Evolutionary conservation across 2,888 invertebrate species (phyloP).

Genomic region (Agrochola lychnidis): DNA sequence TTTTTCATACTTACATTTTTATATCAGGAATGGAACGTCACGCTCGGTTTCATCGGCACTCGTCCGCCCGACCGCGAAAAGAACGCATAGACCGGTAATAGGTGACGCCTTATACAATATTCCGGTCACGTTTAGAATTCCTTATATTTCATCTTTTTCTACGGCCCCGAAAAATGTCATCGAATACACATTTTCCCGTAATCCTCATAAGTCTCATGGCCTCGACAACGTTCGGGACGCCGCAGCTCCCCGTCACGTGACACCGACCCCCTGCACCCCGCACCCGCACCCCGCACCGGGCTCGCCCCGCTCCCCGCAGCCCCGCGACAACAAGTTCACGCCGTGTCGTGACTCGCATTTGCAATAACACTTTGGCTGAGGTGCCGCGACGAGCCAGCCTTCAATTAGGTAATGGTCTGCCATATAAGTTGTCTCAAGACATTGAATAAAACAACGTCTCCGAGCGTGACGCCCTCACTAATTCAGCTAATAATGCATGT

Average conservation of each 20-base stretch:
- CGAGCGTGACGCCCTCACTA: conserved; percentile 60
- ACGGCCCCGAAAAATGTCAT: conserved; percentile 90
- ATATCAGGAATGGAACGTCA: conserved; percentile 89
- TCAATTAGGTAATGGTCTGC: conserved; percentile 78
- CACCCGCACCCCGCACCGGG: conserved; percentile 42
- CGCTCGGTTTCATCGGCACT: conserved; percentile 87
- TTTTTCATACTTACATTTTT: conserved; percentile 90
- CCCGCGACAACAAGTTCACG: conserved; percentile 81
- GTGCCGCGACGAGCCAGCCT: conserved; percentile 75
- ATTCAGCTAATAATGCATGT: conserved; percentile 59
- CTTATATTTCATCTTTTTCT: conserved; percentile 91
- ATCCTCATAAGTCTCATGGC: conserved; percentile 90
- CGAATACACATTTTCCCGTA: conserved; percentile 91
- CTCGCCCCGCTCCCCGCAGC: conserved; percentile 36
- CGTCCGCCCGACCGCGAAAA: conserved; percentile 88
- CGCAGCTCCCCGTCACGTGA: conserved; percentile 74
- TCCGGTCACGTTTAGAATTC: conserved; percentile 90
- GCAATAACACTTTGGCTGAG: conserved; percentile 76
- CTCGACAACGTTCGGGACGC: conserved; percentile 80
- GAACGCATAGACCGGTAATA: conserved; percentile 89
- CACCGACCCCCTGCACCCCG: conserved; percentile 66
- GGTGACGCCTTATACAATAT: conserved; percentile 86
- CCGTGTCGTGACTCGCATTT: conserved; percentile 84
- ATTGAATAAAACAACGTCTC: conserved; percentile 68
- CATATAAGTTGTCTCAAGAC: conserved; percentile 75